These are phyloP conservation scores for Orestias chungarensis DNA, from an alignment of 2,797 vertebrate genomes.

Conservation along the genomic window DNA sequence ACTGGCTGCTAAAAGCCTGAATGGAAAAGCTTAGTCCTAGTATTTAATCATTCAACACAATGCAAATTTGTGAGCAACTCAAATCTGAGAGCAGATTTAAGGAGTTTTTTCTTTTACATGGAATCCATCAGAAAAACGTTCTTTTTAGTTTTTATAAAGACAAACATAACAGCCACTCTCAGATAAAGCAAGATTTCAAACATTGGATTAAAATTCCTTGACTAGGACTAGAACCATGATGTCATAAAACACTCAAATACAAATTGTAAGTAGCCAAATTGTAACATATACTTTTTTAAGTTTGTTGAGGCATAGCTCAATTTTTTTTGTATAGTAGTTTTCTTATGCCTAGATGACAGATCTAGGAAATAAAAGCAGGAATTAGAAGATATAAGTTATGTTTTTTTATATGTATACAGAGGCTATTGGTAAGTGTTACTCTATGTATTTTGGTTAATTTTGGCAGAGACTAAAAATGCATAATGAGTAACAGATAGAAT, in stretches of 20 bases:
- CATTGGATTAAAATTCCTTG: not conserved
- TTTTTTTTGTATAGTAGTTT: no score
- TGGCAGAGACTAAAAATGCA: not conserved
- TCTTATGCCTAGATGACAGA: not conserved
- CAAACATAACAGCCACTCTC: not conserved
- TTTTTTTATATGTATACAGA: not conserved
- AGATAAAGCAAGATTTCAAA: not conserved
- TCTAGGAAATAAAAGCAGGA: not conserved
- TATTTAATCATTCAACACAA: not conserved
- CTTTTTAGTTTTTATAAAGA: not conserved
- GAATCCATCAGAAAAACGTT: not conserved
- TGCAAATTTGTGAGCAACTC: constrained; percentile 1
- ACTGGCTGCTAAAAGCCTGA: constrained; percentile 36
- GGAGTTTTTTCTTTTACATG: not conserved
- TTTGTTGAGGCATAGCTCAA: no score
- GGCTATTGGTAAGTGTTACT: not conserved
- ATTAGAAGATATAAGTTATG: not conserved
- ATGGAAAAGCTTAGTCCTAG: constrained; percentile 15
- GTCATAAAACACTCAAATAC: not conserved
- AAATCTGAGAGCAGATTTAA: not conserved
- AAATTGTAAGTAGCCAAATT: not conserved
- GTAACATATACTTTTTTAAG: not conserved
- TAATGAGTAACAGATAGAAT: not conserved
- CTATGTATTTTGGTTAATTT: not conserved
- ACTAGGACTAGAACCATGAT: not conserved